Conservation (phyloP, 2,888 invertebrate species). For the Ischnus inquisitorius region DNA sequence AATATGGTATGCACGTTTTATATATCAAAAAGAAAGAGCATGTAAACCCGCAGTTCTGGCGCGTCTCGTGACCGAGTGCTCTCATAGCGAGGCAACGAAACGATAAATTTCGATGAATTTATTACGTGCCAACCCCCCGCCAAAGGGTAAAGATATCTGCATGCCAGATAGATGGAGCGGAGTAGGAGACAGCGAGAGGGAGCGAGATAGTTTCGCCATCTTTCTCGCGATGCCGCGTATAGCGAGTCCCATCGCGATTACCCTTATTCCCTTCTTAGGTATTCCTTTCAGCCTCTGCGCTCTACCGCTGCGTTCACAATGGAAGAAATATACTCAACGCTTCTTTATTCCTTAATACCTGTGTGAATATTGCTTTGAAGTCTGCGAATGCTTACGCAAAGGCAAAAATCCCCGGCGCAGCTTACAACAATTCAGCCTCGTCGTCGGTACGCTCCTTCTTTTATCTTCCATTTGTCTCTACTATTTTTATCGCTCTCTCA, state of each 20-base stretch:
- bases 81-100: constrained; percentile 62
- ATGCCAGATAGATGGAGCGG: constrained; percentile 24
- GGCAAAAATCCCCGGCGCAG: neutral
- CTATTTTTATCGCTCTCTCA: neutral
- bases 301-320: neutral
- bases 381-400: constrained; percentile 11
- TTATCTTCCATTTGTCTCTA: neutral
- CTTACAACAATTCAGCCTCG: neutral
- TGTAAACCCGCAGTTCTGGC: constrained; percentile 11
- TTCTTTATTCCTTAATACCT: constrained; percentile 9
- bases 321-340: constrained; percentile 4
- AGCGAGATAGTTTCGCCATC: neutral
- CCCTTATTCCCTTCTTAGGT: constrained; percentile 7
- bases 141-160: constrained; percentile 57
- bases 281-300: constrained; percentile 10
- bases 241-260: neutral
- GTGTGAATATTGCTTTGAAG: neutral
- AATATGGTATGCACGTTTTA: neutral
- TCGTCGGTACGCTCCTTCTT: neutral
- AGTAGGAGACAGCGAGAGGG: neutral
- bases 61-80: constrained; percentile 60
- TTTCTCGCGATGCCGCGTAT: neutral
- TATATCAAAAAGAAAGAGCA: constrained; percentile 5
- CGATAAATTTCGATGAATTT: constrained; percentile 71
- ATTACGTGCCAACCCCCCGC: constrained; percentile 59